Conservation (phyloP, 2,888 invertebrate genomes). For the Troides oblongomaculatus region DNA sequence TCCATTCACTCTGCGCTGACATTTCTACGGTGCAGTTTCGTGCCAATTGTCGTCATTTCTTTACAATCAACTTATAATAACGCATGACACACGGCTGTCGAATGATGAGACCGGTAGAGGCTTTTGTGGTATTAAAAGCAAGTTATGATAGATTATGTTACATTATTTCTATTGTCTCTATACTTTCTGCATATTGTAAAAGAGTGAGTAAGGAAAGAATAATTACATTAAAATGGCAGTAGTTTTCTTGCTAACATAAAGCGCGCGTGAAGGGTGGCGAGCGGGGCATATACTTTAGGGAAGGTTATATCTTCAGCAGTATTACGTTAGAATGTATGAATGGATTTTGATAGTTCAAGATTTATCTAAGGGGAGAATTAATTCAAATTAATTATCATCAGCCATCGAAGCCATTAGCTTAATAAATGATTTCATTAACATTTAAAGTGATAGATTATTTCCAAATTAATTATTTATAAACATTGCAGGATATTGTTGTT, state of each 20-base stretch:
- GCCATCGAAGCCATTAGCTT: not conserved
- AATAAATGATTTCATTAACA: not conserved
- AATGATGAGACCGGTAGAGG: not conserved
- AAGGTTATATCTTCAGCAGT: too few relatives aligned
- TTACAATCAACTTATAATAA: slow-evolving; percentile 24
- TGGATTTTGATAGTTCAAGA: not conserved
- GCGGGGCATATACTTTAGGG: too few relatives aligned
- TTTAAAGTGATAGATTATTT: not conserved
- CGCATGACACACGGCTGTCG: slow-evolving; percentile 5
- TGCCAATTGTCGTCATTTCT: slow-evolving; percentile 51
- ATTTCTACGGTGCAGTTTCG: slow-evolving; percentile 63
- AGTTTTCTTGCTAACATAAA: too few relatives aligned
- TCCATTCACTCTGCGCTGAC: slow-evolving; percentile 76
- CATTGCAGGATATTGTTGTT: not conserved
- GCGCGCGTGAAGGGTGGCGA: too few relatives aligned
- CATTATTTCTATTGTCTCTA: too few relatives aligned
- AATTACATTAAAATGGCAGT: too few relatives aligned
- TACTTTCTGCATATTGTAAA: too few relatives aligned
- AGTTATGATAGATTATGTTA: not conserved
- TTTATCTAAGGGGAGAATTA: not conserved
- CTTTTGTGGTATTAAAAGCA: not conserved
- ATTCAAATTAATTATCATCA: not conserved
- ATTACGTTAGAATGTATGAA: too few relatives aligned
- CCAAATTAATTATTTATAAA: not conserved
- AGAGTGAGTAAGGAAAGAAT: too few relatives aligned